These are phyloP conservation scores for Trinorchestia longiramus DNA, from an alignment of 1,140 invertebrate species.

Conservation along the genomic window DNA sequence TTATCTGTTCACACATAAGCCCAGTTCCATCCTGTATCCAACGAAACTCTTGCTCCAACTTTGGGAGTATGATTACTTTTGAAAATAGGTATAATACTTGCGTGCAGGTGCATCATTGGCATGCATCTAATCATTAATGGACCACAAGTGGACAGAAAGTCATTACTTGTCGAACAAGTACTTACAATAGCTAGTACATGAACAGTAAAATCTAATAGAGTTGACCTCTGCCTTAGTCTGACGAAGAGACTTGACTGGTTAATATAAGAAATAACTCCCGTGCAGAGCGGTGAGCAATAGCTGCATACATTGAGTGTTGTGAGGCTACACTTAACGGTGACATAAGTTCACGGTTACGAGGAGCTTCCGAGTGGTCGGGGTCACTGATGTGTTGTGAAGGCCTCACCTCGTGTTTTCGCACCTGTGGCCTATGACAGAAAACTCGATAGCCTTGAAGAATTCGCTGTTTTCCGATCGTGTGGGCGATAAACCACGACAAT, in stretches of 20 bases:
- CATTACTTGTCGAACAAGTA: not conserved
- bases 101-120: no score
- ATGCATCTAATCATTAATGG: no score
- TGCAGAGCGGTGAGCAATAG: not conserved
- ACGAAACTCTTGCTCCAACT: no score
- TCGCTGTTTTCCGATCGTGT: not conserved
- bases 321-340: not conserved
- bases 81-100: no score
- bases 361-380: not conserved
- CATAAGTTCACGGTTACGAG: not conserved
- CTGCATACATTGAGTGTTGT: not conserved
- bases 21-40: no score
- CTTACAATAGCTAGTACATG: not conserved
- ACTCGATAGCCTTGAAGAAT: not conserved
- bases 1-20: no score
- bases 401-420: not conserved
- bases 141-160: no score
- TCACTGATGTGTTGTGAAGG: not conserved
- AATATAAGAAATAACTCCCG: not conserved
- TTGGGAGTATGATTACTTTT: no score
- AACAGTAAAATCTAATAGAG: not conserved
- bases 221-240: not conserved
- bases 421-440: not conserved
- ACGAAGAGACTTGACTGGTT: not conserved
- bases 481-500: not conserved